A percentile compares a stretch with the other conserved stretches of the same genome.
These are phyloP conservation scores for Tragelaphus scriptus DNA, from an alignment of 2,113 vertebrate genomes.

Conservation along the genomic window DNA sequence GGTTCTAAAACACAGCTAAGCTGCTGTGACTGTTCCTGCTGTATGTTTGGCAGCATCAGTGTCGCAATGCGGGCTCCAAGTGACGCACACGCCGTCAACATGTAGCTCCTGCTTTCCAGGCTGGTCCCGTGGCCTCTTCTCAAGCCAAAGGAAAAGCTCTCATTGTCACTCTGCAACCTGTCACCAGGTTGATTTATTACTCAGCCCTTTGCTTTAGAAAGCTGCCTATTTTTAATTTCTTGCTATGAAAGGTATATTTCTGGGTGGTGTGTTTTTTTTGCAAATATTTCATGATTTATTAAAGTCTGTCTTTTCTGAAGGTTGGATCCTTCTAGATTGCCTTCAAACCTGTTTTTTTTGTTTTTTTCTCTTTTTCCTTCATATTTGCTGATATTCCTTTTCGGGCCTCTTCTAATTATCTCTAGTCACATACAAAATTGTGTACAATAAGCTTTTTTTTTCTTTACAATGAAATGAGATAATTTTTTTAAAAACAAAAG, in stretches of 20 bases:
- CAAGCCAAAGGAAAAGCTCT: not conserved
- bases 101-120: not conserved
- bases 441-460: not conserved
- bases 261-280: not conserved
- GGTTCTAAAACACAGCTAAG: conserved; percentile 40
- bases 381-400: not conserved
- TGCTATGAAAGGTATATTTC: not conserved
- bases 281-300: not conserved
- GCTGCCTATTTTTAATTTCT: not conserved
- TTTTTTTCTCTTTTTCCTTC: not conserved
- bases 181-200: not conserved
- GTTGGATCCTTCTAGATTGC: not conserved
- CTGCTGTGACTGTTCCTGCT: conserved; percentile 1
- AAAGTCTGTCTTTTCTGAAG: not conserved
- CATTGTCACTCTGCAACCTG: not conserved
- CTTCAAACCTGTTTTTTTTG: not conserved
- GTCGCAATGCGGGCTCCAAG: not conserved
- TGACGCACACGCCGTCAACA: not conserved
- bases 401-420: not conserved
- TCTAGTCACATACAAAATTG: not conserved
- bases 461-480: not conserved
- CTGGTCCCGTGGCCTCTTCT: conserved; percentile 8
- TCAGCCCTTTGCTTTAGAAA: not conserved
- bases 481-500: not conserved
- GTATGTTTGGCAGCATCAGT: not conserved